phyloP scores from a whole-genome alignment of 2,113 vertebrate genomes.

The Gymnorhina tibicen region DNA sequence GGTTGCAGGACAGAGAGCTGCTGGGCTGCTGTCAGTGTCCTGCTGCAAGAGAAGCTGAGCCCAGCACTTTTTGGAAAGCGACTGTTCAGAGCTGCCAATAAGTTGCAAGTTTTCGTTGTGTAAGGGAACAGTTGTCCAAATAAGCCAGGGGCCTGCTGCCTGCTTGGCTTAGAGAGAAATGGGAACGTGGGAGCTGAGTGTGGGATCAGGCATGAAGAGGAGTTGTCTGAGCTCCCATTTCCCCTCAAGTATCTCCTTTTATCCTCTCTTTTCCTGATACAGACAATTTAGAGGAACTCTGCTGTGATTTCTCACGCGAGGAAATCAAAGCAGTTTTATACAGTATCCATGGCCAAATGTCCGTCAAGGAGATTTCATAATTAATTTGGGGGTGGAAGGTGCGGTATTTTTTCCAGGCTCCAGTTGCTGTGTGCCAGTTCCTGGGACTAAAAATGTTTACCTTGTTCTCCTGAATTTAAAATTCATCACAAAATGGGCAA shows the following conservation, averaged over 20 bases:
- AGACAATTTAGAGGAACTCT: background rate
- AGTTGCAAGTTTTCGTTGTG: background rate
- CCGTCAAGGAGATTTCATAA: background rate
- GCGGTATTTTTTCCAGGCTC: background rate
- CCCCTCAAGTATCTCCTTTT: background rate
- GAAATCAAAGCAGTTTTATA: background rate
- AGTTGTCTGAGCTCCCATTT: background rate
- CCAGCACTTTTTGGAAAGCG: background rate
- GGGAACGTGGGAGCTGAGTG: background rate
- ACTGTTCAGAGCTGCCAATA: background rate
- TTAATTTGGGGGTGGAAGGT: background rate
- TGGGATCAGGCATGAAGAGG: background rate
- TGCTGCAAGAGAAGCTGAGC: background rate
- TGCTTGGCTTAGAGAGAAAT: background rate
- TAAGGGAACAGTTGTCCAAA: conserved; percentile 7
- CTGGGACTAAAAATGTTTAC: background rate
- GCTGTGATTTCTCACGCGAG: background rate
- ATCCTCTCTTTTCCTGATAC: background rate
- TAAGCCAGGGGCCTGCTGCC: background rate
- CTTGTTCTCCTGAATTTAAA: background rate
- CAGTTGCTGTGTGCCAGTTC: background rate
- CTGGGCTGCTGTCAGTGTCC: background rate
- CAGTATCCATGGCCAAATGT: background rate
- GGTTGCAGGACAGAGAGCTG: background rate
- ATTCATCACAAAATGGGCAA: background rate